Conservation (phyloP, 2,113 vertebrate genomes). For the Felis chaus region DNA sequence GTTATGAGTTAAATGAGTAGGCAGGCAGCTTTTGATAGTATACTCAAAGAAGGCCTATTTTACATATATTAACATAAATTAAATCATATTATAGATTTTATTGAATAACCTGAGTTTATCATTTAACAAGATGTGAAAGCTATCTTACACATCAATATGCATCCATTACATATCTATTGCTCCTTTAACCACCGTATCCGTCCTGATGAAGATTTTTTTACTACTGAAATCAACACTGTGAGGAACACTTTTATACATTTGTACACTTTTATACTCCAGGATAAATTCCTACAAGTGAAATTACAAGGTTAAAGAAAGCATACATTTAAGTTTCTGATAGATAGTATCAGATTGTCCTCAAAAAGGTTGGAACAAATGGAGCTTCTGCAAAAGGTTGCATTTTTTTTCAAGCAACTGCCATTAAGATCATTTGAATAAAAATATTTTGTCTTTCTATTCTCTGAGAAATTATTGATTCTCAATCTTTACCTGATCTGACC, state of each 20-base stretch:
- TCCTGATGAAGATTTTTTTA: not conserved
- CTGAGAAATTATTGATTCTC: not conserved
- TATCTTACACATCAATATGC: not conserved
- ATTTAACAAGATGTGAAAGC: not conserved
- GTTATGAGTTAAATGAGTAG: not conserved
- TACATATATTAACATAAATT: not conserved
- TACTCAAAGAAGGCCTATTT: not conserved
- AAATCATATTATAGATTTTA: not conserved
- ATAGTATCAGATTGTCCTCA: not conserved
- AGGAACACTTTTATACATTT: not conserved
- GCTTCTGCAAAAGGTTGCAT: not conserved
- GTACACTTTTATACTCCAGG: not conserved
- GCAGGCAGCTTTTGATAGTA: not conserved
- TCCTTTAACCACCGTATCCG: not conserved
- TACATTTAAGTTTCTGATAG: slow-evolving; percentile 18
- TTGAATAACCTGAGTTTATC: not conserved
- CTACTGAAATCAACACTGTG: not conserved
- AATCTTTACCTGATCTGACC: not conserved
- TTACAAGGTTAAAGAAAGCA: slow-evolving; percentile 3
- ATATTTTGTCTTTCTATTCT: not conserved
- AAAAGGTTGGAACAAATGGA: not conserved
- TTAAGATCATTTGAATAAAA: not conserved
- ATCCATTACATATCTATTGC: not conserved
- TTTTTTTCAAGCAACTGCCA: not conserved
- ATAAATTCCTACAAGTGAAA: not conserved